These are phyloP conservation scores for Chironomus tentans DNA, from an alignment of 2,888 invertebrate species.

Conservation along the genomic window DNA sequence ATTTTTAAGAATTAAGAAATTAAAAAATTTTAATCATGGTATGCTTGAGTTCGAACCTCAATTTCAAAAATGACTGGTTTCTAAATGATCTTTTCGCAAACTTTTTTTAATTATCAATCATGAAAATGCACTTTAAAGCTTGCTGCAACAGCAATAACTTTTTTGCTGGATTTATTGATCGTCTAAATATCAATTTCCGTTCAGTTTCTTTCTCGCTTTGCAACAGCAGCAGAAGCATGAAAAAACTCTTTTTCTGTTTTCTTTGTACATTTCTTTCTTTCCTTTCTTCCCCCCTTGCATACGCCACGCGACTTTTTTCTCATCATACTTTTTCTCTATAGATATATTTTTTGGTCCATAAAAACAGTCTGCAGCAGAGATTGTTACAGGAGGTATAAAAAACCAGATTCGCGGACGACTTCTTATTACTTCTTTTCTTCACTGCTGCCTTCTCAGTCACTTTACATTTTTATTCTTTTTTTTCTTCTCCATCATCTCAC, in stretches of 20 bases:
- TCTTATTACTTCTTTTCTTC: not conserved
- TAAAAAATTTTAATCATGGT: no score
- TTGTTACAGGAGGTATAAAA: not conserved
- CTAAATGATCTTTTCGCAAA: no score
- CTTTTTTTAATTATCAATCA: no score
- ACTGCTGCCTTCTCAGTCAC: not conserved
- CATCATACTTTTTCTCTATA: not conserved
- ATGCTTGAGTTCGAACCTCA: no score
- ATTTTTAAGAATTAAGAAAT: no score
- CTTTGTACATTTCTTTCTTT: not conserved
- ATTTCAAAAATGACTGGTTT: no score
- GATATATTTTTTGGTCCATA: not conserved
- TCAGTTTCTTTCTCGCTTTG: constrained; percentile 4
- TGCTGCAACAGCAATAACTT: no score
- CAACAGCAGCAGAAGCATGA: not conserved
- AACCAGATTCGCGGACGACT: constrained; percentile 15
- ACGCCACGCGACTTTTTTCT: constrained; percentile 27
- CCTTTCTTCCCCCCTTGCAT: constrained; percentile 9
- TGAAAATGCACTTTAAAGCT: not conserved
- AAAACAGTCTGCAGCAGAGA: not conserved
- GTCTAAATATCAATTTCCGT: constrained; percentile 26
- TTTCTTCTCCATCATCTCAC: constrained; percentile 19
- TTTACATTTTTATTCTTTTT: not conserved
- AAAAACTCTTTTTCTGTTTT: not conserved
- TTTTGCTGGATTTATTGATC: constrained; percentile 11